Conservation (phyloP, 2,113 vertebrate genomes). For the Sceloporus tristichus region DNA sequence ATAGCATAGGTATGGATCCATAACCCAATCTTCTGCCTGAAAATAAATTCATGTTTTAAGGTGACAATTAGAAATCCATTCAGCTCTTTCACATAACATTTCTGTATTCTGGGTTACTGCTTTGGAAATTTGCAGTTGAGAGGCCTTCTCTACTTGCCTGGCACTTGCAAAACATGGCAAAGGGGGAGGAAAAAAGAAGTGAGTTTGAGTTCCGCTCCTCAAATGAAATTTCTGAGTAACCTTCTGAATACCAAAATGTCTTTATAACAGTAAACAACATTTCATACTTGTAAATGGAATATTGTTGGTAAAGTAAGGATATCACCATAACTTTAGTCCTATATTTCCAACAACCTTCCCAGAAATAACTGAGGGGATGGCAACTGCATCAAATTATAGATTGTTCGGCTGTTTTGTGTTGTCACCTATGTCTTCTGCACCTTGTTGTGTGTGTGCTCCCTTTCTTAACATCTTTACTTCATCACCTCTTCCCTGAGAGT, state of each 20-base stretch:
- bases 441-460: neutral
- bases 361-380: neutral
- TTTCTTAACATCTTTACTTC: too few species aligned
- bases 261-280: neutral
- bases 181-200: neutral
- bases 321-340: neutral
- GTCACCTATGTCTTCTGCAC: neutral
- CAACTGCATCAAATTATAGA: neutral
- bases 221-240: neutral
- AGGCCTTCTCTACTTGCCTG: neutral
- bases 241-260: neutral
- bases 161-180: too few species aligned
- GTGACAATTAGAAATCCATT: slow-evolving; percentile 12
- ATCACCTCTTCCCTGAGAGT: neutral
- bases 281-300: neutral
- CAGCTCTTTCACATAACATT: neutral
- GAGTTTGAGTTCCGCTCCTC: neutral
- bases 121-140: neutral
- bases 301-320: neutral
- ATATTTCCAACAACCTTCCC: neutral
- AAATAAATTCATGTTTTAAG: neutral
- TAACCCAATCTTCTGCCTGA: neutral
- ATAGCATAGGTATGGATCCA: neutral
- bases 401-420: neutral
- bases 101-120: neutral